A percentile compares a stretch with the other conserved stretches of the same genome.
Conservation (phyloP, 2,797 vertebrate genomes). For the Hemitrygon akajei region DNA sequence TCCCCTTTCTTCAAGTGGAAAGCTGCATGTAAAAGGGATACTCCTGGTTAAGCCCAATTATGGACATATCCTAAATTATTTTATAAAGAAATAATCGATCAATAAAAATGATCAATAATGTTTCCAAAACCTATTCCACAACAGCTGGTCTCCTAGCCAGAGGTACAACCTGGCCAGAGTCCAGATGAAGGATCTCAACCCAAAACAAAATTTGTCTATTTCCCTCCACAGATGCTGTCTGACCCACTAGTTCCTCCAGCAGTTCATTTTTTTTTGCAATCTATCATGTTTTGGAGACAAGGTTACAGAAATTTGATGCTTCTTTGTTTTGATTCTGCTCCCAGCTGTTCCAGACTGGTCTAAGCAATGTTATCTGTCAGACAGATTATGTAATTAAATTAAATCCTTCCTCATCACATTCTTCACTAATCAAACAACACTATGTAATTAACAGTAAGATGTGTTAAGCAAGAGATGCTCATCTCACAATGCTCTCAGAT, state of each 20-base stretch:
- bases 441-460: constrained; percentile 21
- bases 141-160: neutral
- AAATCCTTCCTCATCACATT: constrained; percentile 22
- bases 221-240: no score
- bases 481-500: neutral
- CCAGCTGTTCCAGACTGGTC: neutral
- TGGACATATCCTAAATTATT: neutral
- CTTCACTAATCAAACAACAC: constrained; percentile 32
- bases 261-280: no score
- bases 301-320: neutral
- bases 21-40: neutral
- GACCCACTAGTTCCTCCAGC: neutral
- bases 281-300: neutral
- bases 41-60: neutral
- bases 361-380: constrained; percentile 17
- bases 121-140: neutral
- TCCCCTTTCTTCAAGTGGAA: neutral
- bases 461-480: constrained; percentile 3
- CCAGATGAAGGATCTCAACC: no score
- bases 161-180: neutral
- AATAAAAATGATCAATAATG: neutral
- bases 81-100: neutral
- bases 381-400: constrained; percentile 28
- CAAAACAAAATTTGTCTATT: no score
- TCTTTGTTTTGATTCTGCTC: neutral